A percentile compares a stretch with the other conserved stretches of the same genome.
Conservation (phyloP, 2,797 vertebrate species). For the Acrocephalus scirpaceus region DNA sequence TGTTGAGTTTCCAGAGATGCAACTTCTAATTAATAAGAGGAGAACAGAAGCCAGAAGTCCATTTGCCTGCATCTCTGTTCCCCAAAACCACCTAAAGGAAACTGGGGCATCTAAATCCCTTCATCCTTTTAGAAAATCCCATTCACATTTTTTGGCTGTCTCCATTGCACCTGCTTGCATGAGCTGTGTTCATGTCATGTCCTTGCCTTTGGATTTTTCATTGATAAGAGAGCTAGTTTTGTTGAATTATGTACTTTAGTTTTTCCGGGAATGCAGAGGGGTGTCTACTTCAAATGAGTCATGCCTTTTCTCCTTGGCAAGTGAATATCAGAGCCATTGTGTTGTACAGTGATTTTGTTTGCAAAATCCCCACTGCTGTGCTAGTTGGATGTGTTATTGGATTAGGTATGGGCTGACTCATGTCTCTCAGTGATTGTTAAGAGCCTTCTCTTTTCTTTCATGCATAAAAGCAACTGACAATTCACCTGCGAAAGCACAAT, state of each 20-base stretch:
- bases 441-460: not conserved
- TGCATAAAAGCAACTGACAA: conserved; percentile 82
- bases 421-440: not conserved
- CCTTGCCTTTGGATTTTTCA: not conserved
- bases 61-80: not conserved
- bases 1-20: not conserved
- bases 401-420: not conserved
- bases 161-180: not conserved
- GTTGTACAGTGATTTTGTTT: not conserved
- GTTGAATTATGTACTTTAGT: not conserved
- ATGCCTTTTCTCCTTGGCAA: not conserved
- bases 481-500: conserved; percentile 88
- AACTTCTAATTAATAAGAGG: not conserved
- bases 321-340: not conserved
- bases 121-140: not conserved
- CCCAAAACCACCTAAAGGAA: not conserved
- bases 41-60: not conserved
- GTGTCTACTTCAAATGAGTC: not conserved
- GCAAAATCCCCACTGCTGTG: not conserved
- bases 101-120: not conserved
- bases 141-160: not conserved
- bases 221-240: not conserved
- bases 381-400: not conserved
- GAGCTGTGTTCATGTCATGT: not conserved
- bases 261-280: not conserved